These are phyloP conservation scores for Therioaphis trifolii DNA, from an alignment of 2,888 invertebrate species.

Conservation along the genomic window DNA sequence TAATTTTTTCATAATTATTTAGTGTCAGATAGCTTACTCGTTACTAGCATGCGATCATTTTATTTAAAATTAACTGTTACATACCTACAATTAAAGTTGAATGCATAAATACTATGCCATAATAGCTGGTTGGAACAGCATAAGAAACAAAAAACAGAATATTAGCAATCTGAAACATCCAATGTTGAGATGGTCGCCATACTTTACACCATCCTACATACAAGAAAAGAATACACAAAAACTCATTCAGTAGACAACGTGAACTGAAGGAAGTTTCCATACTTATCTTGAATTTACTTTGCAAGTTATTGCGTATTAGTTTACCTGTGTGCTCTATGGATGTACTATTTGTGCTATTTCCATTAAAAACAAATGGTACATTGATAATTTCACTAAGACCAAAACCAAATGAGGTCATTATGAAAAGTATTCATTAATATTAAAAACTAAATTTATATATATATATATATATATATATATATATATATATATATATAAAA, in stretches of 20 bases:
- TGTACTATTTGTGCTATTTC: slow-evolving; percentile 15
- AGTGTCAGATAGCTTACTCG: too few relatives aligned
- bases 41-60: slow-evolving; percentile 72
- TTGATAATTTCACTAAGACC: slow-evolving; percentile 46
- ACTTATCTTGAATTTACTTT: not conserved
- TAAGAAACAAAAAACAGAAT: slow-evolving; percentile 83
- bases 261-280: not conserved
- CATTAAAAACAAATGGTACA: slow-evolving; percentile 3
- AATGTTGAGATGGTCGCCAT: slow-evolving; percentile 82
- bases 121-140: slow-evolving; percentile 81
- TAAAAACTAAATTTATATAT: too few relatives aligned
- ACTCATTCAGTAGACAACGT: not conserved
- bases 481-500: too few relatives aligned
- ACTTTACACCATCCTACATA: slow-evolving; percentile 74
- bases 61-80: not conserved
- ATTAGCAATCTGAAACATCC: slow-evolving; percentile 81
- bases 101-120: slow-evolving; percentile 86
- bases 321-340: slow-evolving; percentile 39
- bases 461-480: too few relatives aligned
- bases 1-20: too few relatives aligned
- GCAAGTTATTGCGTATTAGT: too few relatives aligned
- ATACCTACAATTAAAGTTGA: slow-evolving; percentile 82
- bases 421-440: not conserved
- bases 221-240: not conserved
- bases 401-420: slow-evolving; percentile 53